A percentile compares a stretch with the other conserved stretches of the same genome.
Evolutionary conservation across 2,888 invertebrate genomes (phyloP).

Genomic region (Perithous albicinctus): DNA sequence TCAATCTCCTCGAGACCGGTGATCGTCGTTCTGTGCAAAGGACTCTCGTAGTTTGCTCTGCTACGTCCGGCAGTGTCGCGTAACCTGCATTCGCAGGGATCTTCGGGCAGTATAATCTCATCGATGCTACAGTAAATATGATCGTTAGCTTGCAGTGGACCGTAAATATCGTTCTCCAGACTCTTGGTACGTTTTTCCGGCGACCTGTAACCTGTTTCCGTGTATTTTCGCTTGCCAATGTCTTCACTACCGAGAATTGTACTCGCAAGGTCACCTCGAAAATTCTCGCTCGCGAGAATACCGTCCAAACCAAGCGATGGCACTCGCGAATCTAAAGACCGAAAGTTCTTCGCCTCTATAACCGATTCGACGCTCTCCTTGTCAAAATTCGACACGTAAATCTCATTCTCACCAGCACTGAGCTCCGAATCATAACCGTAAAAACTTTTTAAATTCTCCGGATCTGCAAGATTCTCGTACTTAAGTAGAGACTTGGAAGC

Average conservation of each 20-base stretch:
- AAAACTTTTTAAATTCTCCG: slow-evolving; percentile 73
- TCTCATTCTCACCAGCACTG: slow-evolving; percentile 86
- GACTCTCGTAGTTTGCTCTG: slow-evolving; percentile 37
- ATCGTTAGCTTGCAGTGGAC: slow-evolving; percentile 73
- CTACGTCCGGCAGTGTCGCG: slow-evolving; percentile 25
- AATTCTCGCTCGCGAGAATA: slow-evolving; percentile 70
- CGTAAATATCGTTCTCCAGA: slow-evolving; percentile 71
- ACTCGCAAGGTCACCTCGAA: neutral
- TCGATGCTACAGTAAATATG: slow-evolving; percentile 87
- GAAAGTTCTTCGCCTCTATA: slow-evolving; percentile 26
- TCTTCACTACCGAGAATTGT: slow-evolving; percentile 71
- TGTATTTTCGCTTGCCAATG: slow-evolving; percentile 75
- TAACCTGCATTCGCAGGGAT: slow-evolving; percentile 57
- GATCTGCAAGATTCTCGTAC: slow-evolving; percentile 37
- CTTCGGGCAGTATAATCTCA: slow-evolving; percentile 84
- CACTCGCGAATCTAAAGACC: slow-evolving; percentile 29
- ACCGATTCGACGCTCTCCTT: slow-evolving; percentile 71
- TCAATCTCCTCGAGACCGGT: slow-evolving; percentile 21
- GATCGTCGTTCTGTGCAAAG: slow-evolving; percentile 30
- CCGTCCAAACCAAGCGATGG: slow-evolving; percentile 66
- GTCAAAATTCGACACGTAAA: slow-evolving; percentile 85
- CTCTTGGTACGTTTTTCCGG: slow-evolving; percentile 74
- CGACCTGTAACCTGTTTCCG: slow-evolving; percentile 71
- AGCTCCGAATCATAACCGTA: slow-evolving; percentile 86
- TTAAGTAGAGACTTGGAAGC: slow-evolving; percentile 9